Conservation (phyloP, 2,888 invertebrate genomes). For the Linnaemya tessellans region DNA sequence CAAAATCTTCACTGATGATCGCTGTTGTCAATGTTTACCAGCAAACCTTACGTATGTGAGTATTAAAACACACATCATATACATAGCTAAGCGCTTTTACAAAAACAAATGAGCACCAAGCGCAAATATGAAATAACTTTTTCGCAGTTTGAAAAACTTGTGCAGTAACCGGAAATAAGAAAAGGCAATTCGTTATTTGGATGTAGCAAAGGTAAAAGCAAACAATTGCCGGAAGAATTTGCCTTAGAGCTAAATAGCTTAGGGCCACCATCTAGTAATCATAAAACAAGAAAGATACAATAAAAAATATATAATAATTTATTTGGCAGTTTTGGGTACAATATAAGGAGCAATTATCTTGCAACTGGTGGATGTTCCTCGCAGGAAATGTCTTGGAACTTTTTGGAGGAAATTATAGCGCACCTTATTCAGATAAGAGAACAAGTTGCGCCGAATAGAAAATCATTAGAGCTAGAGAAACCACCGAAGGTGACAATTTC, state of each 20-base stretch:
- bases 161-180: background rate
- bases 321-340: slow-evolving; percentile 2
- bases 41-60: too few relatives aligned
- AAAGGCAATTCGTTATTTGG: slow-evolving; percentile 1
- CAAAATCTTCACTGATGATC: too few relatives aligned
- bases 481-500: too few relatives aligned
- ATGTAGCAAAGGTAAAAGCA: background rate
- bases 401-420: background rate
- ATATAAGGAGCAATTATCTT: background rate
- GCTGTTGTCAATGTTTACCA: too few relatives aligned
- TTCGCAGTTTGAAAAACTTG: background rate
- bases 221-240: slow-evolving; percentile 15
- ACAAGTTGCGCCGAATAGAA: background rate
- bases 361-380: slow-evolving; percentile 9
- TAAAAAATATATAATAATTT: background rate
- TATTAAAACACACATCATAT: too few relatives aligned
- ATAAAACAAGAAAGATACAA: slow-evolving; percentile 3
- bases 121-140: too few relatives aligned
- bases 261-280: background rate
- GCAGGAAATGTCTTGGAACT: background rate
- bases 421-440: background rate
- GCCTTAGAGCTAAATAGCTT: background rate
- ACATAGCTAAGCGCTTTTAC: too few relatives aligned
- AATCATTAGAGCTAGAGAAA: background rate
- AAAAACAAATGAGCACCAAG: too few relatives aligned